Evolutionary conservation across 2,113 vertebrate species (phyloP).

Genomic region (Paraplagusia blochii): DNA sequence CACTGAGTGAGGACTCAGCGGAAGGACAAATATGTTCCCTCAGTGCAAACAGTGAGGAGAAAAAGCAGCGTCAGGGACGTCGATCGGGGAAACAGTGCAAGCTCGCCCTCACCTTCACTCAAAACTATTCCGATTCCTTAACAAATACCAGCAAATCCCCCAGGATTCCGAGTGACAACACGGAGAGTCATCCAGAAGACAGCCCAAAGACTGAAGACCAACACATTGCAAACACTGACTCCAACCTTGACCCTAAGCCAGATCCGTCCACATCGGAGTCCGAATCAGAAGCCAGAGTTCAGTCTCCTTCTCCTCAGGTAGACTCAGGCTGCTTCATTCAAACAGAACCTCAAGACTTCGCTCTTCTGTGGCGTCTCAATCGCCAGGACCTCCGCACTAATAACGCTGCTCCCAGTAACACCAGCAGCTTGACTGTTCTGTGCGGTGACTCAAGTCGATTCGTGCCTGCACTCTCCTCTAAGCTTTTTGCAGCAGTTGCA

Average conservation of each 20-base stretch:
- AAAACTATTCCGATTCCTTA: constrained; percentile 55
- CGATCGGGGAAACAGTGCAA: constrained; percentile 76
- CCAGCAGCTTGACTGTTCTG: constrained; percentile 71
- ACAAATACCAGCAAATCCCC: constrained; percentile 17
- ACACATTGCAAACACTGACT: neutral
- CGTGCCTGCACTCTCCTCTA: constrained; percentile 67
- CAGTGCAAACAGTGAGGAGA: constrained; percentile 53
- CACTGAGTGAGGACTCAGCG: constrained; percentile 22
- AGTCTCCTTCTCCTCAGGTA: neutral
- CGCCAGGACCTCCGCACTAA: constrained; percentile 59
- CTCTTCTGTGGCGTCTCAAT: constrained; percentile 87
- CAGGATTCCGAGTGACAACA: constrained; percentile 5
- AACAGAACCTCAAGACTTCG: constrained; percentile 89
- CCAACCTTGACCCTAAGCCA: constrained; percentile 5
- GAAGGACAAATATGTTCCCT: constrained; percentile 37
- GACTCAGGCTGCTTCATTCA: constrained; percentile 67
- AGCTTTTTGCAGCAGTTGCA: constrained; percentile 30
- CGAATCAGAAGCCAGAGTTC: constrained; percentile 4
- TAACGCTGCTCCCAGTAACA: neutral
- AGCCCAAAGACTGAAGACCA: neutral
- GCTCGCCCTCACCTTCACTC: constrained; percentile 82
- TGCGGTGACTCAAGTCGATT: constrained; percentile 77
- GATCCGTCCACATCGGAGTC: neutral
- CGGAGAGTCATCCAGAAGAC: neutral
- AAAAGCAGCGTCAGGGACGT: constrained; percentile 68